These are phyloP conservation scores for Chlorops oryzae DNA, from an alignment of 1,140 invertebrate genomes.

Conservation along the genomic window DNA sequence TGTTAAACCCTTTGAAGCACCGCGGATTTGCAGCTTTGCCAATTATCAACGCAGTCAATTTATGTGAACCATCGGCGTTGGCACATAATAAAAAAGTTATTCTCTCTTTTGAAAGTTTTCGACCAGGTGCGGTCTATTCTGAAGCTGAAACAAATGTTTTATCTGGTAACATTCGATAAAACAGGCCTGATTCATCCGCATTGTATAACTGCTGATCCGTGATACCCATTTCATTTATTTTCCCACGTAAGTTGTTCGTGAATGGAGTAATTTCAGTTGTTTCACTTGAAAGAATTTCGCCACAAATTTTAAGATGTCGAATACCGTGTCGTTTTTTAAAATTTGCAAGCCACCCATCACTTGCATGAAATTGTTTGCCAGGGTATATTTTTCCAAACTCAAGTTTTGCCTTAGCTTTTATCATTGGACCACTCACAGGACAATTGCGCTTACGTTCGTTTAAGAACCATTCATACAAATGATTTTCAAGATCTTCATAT, in stretches of 20 bases:
- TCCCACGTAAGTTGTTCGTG: neutral
- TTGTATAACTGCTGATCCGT: neutral
- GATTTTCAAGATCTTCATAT: too few relatives aligned
- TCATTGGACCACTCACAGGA: too few relatives aligned
- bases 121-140: neutral
- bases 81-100: neutral
- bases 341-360: neutral
- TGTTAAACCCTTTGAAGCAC: constrained; percentile 3
- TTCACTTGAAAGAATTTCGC: neutral
- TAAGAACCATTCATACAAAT: too few relatives aligned
- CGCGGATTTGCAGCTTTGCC: constrained; percentile 2
- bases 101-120: constrained; percentile 4
- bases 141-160: neutral
- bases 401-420: too few relatives aligned
- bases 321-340: constrained; percentile 1
- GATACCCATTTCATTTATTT: too few relatives aligned
- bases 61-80: constrained; percentile 6
- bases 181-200: neutral
- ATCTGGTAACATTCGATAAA: neutral
- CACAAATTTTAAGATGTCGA: neutral
- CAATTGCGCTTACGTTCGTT: too few relatives aligned
- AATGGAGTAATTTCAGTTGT: neutral
- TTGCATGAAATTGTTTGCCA: too few relatives aligned
- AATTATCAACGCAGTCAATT: constrained; percentile 7
- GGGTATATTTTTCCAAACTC: too few relatives aligned